Evolutionary conservation across 35 echinoderm and acorn worm genomes (phyloP), one percentile per base, ranked within the genome.

Genomic region (Hemicentrotus pulcherrimus): DNA sequence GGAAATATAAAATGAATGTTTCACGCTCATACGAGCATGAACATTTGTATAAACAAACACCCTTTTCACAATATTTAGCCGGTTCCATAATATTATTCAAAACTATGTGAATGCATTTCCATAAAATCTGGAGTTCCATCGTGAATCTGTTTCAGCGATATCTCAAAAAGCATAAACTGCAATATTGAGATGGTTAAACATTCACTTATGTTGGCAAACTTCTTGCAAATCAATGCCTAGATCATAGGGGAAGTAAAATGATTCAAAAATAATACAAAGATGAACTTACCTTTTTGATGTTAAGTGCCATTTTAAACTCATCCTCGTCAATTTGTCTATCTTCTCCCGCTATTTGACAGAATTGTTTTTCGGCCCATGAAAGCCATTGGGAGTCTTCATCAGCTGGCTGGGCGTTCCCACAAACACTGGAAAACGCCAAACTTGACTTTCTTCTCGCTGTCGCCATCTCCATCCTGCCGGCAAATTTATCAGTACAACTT

Each of bases 251-350:
- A 78, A 78, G 24, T 28, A 22, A 28, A 28, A n/a, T 78, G 19
- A 78, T 78, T 78, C 28, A 78, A 78, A 41, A 78, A 78, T 22
- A 78, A 78, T 78, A 78, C 18, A 78, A 9, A 45, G 88, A n/a
- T 47, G 32, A 90, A 90, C 98, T 91, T 89, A 99, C 98, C 98
- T 99, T 97, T 95, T 99, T 99, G 11, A 99, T 96, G 86, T 94
- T 94, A 30, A 99, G 94, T 22, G 98, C 95, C 31, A 86, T 95
- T 92, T 99, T 99, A 92, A 99, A 99, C 92, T 99, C 98, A 58
- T 99, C 96, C 48, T 97, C 94, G 58, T 99, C 98, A 46, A 99
- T 99, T 94, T 97, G 97, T 41, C 98, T 92, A 85, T 99, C 98
- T 61, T 97, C 97, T 58, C 98, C 98, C 41, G 98, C 98, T 33